phyloP scores from a whole-genome alignment of 2,888 invertebrate species.

The Idaea aversata region DNA sequence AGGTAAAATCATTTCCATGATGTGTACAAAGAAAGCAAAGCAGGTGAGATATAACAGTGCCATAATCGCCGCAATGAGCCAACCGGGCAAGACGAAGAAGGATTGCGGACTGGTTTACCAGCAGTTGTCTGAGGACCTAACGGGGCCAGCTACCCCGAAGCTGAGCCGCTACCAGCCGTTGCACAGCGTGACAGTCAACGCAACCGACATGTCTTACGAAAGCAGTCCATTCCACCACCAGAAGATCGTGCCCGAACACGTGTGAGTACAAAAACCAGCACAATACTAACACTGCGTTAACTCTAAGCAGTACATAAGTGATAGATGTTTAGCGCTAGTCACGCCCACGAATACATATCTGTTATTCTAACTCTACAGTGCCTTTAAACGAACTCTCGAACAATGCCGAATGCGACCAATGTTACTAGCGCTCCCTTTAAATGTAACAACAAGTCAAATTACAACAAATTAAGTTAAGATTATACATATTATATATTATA shows the following conservation, averaged over 20 bases:
- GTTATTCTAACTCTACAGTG: constrained; percentile 57
- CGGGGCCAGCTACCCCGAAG: constrained; percentile 84
- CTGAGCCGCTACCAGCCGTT: constrained; percentile 83
- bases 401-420: constrained; percentile 61
- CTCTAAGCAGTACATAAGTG: constrained; percentile 68
- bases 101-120: constrained; percentile 89
- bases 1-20: constrained; percentile 72
- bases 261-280: constrained; percentile 65
- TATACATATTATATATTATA: constrained; percentile 81
- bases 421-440: constrained; percentile 71
- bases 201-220: constrained; percentile 78
- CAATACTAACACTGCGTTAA: constrained; percentile 69
- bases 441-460: constrained; percentile 79
- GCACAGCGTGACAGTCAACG: constrained; percentile 69
- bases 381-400: constrained; percentile 64
- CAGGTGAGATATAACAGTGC: constrained; percentile 75
- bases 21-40: constrained; percentile 57
- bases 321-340: constrained; percentile 76
- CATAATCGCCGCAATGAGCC: constrained; percentile 77
- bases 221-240: constrained; percentile 83
- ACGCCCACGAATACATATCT: constrained; percentile 56
- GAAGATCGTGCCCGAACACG: constrained; percentile 82
- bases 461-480: constrained; percentile 79
- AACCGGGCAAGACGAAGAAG: constrained; percentile 80
- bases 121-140: constrained; percentile 88